A percentile compares a stretch with the other conserved stretches of the same genome.
These are phyloP conservation scores for Rachycentron canadum DNA, from an alignment of 2,797 vertebrate species.

Conservation along the genomic window DNA sequence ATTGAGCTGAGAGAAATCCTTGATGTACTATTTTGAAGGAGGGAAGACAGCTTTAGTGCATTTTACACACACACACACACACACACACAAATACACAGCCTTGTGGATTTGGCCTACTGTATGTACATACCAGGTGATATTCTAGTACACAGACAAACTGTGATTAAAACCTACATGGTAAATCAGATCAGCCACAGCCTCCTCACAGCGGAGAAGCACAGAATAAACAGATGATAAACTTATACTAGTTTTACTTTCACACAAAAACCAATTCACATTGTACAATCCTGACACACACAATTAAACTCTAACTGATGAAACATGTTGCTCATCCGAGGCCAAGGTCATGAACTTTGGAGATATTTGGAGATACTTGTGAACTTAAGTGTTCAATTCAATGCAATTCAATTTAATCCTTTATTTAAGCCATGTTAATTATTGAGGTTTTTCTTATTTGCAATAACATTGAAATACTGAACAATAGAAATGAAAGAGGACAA, in stretches of 20 bases:
- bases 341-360: not conserved
- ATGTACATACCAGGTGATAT: slow-evolving; percentile 24
- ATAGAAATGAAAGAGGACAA: not conserved
- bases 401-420: not conserved
- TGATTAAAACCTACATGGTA: slow-evolving; percentile 35
- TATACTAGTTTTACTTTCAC: too few relatives aligned
- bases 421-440: not conserved
- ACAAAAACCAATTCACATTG: not conserved
- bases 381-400: not conserved
- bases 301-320: not conserved
- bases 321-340: not conserved
- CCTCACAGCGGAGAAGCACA: too few relatives aligned
- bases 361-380: not conserved
- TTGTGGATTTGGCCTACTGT: slow-evolving; percentile 36
- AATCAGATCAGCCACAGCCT: not conserved
- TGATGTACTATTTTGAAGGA: slow-evolving; percentile 76
- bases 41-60: slow-evolving; percentile 58
- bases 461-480: not conserved
- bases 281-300: not conserved
- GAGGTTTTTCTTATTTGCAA: not conserved
- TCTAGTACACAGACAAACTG: slow-evolving; percentile 44
- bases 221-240: too few relatives aligned
- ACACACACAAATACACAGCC: slow-evolving; percentile 29
- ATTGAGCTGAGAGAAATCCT: slow-evolving; percentile 73
- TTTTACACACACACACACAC: slow-evolving; percentile 36